phyloP scores from a whole-genome alignment of 2,888 invertebrate genomes.

The Alitta virens region DNA sequence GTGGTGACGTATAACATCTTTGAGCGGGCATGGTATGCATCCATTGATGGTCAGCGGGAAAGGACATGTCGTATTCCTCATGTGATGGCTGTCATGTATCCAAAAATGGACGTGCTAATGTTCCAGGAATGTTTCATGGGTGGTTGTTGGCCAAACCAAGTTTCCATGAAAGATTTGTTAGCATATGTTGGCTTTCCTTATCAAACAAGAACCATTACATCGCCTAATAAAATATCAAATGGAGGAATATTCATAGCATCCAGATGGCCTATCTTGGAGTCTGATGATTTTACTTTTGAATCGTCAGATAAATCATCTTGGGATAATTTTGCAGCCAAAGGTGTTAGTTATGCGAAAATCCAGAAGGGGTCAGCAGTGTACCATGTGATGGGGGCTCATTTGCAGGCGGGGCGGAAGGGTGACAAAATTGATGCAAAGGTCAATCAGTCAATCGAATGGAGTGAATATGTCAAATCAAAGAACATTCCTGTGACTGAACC shows the following conservation, averaged over 20 bases:
- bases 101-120: constrained; percentile 12
- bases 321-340: constrained; percentile 18
- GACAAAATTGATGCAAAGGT: neutral
- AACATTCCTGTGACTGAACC: constrained; percentile 11
- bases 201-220: constrained; percentile 13
- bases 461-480: constrained; percentile 3
- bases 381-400: constrained; percentile 20
- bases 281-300: neutral
- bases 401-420: constrained; percentile 14
- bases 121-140: constrained; percentile 23
- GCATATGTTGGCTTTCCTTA: constrained; percentile 19
- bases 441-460: neutral
- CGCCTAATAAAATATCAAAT: neutral
- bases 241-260: neutral
- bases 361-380: constrained; percentile 4
- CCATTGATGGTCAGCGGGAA: constrained; percentile 22
- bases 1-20: constrained; percentile 21
- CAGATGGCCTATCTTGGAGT: neutral
- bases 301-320: neutral
- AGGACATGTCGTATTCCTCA: constrained; percentile 22
- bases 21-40: constrained; percentile 8
- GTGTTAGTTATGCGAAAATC: constrained; percentile 17
- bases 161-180: constrained; percentile 15
- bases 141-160: constrained; percentile 17
- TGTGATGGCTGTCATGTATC: neutral